These are phyloP conservation scores for Zoanthus sansibaricus DNA, from an alignment of 92 coral and sea anemone species.

Conservation along the genomic window DNA sequence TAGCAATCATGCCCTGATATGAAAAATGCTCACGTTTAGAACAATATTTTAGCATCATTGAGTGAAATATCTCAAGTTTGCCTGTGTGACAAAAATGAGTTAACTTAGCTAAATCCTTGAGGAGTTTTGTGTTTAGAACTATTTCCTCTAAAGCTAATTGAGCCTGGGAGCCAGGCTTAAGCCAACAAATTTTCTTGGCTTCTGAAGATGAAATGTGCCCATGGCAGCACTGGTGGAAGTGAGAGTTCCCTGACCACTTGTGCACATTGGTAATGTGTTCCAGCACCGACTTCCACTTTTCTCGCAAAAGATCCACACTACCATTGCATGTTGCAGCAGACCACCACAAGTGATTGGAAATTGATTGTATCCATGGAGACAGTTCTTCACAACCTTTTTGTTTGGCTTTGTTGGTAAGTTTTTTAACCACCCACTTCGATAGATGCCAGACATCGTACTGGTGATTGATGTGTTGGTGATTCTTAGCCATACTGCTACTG, in stretches of 20 bases:
- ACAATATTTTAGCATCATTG: background rate
- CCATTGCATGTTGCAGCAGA: slow-evolving; percentile 3
- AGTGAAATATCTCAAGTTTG: background rate
- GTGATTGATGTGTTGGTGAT: slow-evolving; percentile 5
- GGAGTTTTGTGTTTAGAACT: background rate
- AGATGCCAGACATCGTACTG: slow-evolving; percentile 2
- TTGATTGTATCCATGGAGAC: background rate
- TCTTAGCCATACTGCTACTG: background rate
- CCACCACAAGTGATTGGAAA: background rate
- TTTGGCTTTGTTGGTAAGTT: slow-evolving; percentile 4
- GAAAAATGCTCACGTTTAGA: background rate
- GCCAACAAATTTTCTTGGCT: background rate
- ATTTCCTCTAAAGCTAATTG: background rate
- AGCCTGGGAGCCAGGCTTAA: slow-evolving; percentile 10
- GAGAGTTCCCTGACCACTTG: background rate
- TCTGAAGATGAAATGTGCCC: background rate
- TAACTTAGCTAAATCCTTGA: background rate
- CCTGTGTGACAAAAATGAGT: background rate
- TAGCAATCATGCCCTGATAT: background rate
- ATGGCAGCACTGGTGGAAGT: slow-evolving; percentile 7
- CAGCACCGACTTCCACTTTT: background rate
- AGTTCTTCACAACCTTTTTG: background rate
- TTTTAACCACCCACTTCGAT: background rate
- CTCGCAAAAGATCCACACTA: background rate
- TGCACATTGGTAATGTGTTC: background rate